A percentile compares a stretch with the other conserved stretches of the same genome.
Conservation (phyloP, 2,888 invertebrate species). For the Agrotis segetum region DNA sequence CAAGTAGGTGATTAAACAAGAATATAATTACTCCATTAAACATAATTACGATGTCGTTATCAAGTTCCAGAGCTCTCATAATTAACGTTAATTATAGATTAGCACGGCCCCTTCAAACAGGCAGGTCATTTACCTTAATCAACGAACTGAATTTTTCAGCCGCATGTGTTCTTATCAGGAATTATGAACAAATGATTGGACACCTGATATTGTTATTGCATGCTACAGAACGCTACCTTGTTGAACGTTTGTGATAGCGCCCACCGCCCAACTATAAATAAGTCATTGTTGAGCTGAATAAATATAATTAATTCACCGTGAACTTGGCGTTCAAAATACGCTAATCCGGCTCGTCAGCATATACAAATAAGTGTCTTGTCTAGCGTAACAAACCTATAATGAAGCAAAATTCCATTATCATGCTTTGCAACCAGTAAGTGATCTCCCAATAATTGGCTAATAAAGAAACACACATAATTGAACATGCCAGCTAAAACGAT, state of each 20-base stretch:
- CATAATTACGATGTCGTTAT: conserved; percentile 60
- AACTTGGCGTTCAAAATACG: too few relatives aligned
- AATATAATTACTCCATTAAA: conserved; percentile 60
- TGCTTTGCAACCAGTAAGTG: too few relatives aligned
- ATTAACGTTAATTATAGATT: conserved; percentile 61
- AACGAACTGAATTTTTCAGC: neutral
- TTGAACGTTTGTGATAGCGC: neutral
- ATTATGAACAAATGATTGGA: conserved; percentile 2
- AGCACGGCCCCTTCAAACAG: conserved; percentile 39
- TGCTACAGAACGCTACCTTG: neutral
- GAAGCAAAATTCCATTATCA: too few relatives aligned
- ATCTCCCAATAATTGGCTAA: too few relatives aligned
- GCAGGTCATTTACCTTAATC: conserved; percentile 46
- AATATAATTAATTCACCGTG: neutral
- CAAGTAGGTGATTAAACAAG: conserved; percentile 52
- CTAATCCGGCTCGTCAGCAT: too few relatives aligned
- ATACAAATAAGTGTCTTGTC: too few relatives aligned
- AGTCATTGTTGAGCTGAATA: too few relatives aligned
- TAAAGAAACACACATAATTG: too few relatives aligned
- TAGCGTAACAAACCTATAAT: too few relatives aligned
- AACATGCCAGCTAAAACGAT: too few relatives aligned
- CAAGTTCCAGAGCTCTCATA: conserved; percentile 56
- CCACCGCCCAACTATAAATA: neutral
- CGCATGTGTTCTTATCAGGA: conserved; percentile 3
- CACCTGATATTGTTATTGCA: neutral